Evolutionary conservation across 2,797 vertebrate species (phyloP).

Genomic region (Australoheros facetus): DNA sequence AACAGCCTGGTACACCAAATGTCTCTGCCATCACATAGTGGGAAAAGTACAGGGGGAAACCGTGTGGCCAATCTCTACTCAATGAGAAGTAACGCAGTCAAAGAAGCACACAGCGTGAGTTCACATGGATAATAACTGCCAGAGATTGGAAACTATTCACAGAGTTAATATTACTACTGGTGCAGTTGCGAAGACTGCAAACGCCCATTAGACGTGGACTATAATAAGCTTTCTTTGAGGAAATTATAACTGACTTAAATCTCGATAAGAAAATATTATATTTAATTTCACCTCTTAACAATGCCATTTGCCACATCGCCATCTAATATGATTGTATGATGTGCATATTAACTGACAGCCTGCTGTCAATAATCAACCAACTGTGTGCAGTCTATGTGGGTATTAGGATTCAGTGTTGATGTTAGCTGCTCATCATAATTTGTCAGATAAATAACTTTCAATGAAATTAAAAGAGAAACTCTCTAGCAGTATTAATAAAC

Average conservation of each 20-base stretch:
- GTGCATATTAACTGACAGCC: slow-evolving; percentile 62
- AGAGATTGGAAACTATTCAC: not conserved
- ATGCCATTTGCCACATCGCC: slow-evolving; percentile 52
- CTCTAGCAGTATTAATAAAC: slow-evolving; percentile 37
- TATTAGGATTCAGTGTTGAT: slow-evolving; percentile 45
- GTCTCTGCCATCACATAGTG: not conserved
- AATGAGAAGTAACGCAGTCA: not conserved
- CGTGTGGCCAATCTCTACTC: no score
- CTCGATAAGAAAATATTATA: slow-evolving; percentile 48
- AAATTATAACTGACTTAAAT: slow-evolving; percentile 59
- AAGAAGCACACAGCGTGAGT: not conserved
- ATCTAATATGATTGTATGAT: slow-evolving; percentile 49
- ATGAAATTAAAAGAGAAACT: slow-evolving; percentile 52
- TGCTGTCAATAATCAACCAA: slow-evolving; percentile 66
- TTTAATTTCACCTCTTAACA: slow-evolving; percentile 52
- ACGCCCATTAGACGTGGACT: slow-evolving; percentile 20
- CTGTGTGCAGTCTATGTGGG: slow-evolving; percentile 18
- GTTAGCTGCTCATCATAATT: slow-evolving; percentile 59
- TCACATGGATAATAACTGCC: not conserved
- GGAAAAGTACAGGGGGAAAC: not conserved
- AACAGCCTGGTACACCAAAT: not conserved
- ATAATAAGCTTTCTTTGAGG: slow-evolving; percentile 38
- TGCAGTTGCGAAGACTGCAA: slow-evolving; percentile 14
- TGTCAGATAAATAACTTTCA: slow-evolving; percentile 63
- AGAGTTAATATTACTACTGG: slow-evolving; percentile 9